Evolutionary conservation across 2,113 vertebrate genomes (phyloP).

Genomic region (Callorhinus ursinus): DNA sequence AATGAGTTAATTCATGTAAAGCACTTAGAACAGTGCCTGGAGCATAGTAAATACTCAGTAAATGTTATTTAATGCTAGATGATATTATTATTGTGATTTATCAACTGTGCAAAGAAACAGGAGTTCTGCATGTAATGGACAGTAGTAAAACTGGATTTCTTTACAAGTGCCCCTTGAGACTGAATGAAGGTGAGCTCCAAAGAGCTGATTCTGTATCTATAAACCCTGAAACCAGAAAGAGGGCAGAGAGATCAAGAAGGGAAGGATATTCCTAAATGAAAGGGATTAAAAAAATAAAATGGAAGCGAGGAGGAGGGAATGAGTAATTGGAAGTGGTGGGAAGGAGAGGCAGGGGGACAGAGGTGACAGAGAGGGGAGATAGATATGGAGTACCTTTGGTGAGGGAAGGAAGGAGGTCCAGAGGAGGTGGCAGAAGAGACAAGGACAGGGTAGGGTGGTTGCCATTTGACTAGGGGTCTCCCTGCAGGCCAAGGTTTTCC

Average conservation of each 20-base stretch:
- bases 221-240: slow-evolving; percentile 41
- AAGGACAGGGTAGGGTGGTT: not conserved
- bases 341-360: not conserved
- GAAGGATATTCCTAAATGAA: not conserved
- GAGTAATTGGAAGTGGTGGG: not conserved
- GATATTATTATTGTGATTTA: not conserved
- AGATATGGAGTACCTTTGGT: not conserved
- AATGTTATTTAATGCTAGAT: slow-evolving; percentile 18
- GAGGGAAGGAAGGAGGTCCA: not conserved
- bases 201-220: not conserved
- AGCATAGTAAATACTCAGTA: not conserved
- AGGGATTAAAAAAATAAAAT: slow-evolving; percentile 18
- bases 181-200: slow-evolving; percentile 38
- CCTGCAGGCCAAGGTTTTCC: not conserved
- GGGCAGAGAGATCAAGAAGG: slow-evolving; percentile 7
- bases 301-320: not conserved
- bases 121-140: not conserved
- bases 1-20: slow-evolving; percentile 20
- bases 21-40: not conserved
- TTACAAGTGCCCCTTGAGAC: slow-evolving; percentile 25
- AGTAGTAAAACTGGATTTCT: slow-evolving; percentile 33
- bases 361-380: not conserved
- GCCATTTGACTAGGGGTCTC: not conserved
- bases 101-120: not conserved
- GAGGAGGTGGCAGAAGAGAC: not conserved